Evolutionary conservation across 2,113 vertebrate genomes (phyloP).

Genomic region (Neotragus pygmaeus): DNA sequence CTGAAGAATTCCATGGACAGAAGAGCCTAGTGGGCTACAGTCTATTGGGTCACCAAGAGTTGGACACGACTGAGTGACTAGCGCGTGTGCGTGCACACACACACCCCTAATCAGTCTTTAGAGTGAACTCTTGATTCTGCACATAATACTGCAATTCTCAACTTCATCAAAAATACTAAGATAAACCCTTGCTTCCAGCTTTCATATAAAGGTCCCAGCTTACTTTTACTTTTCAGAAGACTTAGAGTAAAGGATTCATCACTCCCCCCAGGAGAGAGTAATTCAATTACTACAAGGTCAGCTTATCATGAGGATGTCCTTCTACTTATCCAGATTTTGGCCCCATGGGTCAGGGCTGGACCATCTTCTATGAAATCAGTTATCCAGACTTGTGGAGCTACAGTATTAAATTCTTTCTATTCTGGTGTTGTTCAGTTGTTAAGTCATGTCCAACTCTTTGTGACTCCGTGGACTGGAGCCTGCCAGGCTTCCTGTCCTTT

Average conservation of each 20-base stretch:
- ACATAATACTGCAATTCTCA: background rate
- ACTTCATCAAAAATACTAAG: background rate
- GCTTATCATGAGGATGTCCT: background rate
- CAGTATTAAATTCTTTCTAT: background rate
- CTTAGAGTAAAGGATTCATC: background rate
- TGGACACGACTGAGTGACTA: background rate
- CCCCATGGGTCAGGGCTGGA: background rate
- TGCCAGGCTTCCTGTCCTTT: background rate
- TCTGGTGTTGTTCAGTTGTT: background rate
- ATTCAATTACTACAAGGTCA: background rate
- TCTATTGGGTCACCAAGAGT: background rate
- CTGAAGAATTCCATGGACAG: background rate
- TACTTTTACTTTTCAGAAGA: background rate
- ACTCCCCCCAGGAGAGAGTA: background rate
- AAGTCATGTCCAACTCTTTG: background rate
- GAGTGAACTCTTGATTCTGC: background rate
- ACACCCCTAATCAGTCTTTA: background rate
- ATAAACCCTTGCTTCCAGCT: background rate
- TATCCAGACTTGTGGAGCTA: background rate
- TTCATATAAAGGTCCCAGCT: background rate
- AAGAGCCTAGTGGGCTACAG: background rate
- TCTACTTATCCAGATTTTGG: background rate
- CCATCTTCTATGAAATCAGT: background rate
- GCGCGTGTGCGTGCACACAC: fast-evolving
- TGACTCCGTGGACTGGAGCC: background rate